These are phyloP conservation scores for Brotula barbata DNA, from an alignment of 2,797 vertebrate species.

Conservation along the genomic window DNA sequence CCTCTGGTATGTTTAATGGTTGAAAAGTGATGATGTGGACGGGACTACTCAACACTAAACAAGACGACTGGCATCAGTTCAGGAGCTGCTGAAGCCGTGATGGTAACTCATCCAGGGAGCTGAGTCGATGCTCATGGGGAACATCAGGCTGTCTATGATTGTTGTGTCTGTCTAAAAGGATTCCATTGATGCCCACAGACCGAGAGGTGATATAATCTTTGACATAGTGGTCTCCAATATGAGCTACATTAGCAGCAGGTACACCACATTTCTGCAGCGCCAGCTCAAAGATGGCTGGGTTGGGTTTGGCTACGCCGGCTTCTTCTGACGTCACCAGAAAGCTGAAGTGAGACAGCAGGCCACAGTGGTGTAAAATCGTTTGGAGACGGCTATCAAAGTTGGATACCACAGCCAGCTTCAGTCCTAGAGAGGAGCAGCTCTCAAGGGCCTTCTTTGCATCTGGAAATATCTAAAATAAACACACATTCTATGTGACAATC, in stretches of 20 bases:
- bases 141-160: constrained; percentile 54
- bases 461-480: constrained; percentile 75
- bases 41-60: constrained; percentile 8
- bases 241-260: constrained; percentile 73
- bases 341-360: constrained; percentile 83
- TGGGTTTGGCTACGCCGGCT: constrained; percentile 84
- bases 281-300: constrained; percentile 81
- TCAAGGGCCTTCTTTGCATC: constrained; percentile 81
- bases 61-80: constrained; percentile 1
- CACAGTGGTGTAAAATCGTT: constrained; percentile 76
- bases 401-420: constrained; percentile 87
- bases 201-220: constrained; percentile 86
- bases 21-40: not conserved
- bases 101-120: constrained; percentile 74
- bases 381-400: constrained; percentile 92
- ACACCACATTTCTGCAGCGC: constrained; percentile 78
- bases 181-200: constrained; percentile 84
- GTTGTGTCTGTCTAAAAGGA: constrained; percentile 76
- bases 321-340: constrained; percentile 90
- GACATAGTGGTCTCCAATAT: constrained; percentile 86
- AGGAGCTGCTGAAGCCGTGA: constrained; percentile 61
- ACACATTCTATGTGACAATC: constrained; percentile 1
- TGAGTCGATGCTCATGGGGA: constrained; percentile 68
- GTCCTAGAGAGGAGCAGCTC: constrained; percentile 78
- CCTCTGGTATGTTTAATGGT: not conserved